These are phyloP conservation scores for Azemiops feae DNA, from an alignment of 2,113 vertebrate species.

Conservation along the genomic window DNA sequence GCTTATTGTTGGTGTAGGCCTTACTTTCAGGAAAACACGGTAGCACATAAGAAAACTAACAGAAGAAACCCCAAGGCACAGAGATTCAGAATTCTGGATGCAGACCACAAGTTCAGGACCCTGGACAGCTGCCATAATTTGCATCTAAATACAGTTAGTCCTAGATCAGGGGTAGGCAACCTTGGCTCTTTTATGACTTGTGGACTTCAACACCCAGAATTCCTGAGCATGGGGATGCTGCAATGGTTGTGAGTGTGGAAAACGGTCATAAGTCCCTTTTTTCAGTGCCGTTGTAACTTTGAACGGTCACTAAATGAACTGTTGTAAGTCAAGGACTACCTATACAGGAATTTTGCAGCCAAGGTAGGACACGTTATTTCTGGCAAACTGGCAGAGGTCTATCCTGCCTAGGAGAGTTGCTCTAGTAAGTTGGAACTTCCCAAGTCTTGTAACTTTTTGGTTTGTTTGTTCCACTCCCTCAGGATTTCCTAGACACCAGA, in stretches of 20 bases:
- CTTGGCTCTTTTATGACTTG: no score
- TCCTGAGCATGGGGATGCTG: no score
- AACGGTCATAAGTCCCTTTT: not conserved
- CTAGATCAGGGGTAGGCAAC: no score
- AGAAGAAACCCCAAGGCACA: not conserved
- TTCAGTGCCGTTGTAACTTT: not conserved
- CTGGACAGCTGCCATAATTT: not conserved
- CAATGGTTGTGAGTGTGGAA: not conserved
- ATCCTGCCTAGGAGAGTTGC: not conserved
- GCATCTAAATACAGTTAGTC: not conserved
- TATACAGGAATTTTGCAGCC: not conserved
- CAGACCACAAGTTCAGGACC: not conserved
- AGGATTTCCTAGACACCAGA: not conserved
- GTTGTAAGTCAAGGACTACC: no score
- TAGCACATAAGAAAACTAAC: not conserved
- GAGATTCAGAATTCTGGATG: not conserved
- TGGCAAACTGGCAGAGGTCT: not conserved
- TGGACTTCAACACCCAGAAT: no score
- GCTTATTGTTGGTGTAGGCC: no score
- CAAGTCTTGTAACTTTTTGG: not conserved
- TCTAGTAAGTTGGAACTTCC: not conserved
- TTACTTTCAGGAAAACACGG: no score
- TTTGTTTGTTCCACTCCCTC: not conserved
- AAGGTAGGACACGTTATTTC: not conserved
- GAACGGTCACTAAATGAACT: not conserved